Percentiles rank a stretch among this genome's conserved stretches.
phyloP scores from a whole-genome alignment of 2,888 invertebrate species.

The Autographa gamma region DNA sequence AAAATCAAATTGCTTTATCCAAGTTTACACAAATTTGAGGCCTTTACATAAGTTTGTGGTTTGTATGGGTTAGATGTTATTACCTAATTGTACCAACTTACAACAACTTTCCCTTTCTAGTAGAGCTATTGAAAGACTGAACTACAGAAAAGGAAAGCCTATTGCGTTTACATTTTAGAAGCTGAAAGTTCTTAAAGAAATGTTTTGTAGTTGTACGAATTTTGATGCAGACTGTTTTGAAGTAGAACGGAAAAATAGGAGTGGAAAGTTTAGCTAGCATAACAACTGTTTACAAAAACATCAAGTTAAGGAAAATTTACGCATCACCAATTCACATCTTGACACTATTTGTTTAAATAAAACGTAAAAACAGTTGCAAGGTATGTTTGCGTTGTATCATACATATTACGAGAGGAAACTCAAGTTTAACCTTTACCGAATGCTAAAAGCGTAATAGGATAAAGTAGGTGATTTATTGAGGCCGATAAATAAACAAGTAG shows the following conservation, averaged over 20 bases:
- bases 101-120: background rate
- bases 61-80: background rate
- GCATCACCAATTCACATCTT: constrained; percentile 30
- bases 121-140: background rate
- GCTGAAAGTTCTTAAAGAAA: background rate
- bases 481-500: constrained; percentile 19
- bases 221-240: background rate
- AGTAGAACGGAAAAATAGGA: background rate
- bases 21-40: background rate
- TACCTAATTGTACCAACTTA: background rate
- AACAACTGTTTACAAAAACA: background rate
- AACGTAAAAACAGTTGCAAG: constrained; percentile 13
- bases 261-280: background rate
- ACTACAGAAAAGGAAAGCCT: background rate
- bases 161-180: background rate
- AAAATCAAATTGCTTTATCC: background rate
- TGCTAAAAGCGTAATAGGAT: constrained; percentile 22
- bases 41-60: background rate
- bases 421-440: constrained; percentile 21
- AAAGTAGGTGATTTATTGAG: constrained; percentile 26
- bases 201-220: background rate
- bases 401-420: constrained; percentile 10
- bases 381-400: constrained; percentile 11
- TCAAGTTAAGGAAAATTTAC: constrained; percentile 24
- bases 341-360: constrained; percentile 33